Conservation (phyloP, 1,140 invertebrate genomes). For the Drosophila ercepeae region DNA sequence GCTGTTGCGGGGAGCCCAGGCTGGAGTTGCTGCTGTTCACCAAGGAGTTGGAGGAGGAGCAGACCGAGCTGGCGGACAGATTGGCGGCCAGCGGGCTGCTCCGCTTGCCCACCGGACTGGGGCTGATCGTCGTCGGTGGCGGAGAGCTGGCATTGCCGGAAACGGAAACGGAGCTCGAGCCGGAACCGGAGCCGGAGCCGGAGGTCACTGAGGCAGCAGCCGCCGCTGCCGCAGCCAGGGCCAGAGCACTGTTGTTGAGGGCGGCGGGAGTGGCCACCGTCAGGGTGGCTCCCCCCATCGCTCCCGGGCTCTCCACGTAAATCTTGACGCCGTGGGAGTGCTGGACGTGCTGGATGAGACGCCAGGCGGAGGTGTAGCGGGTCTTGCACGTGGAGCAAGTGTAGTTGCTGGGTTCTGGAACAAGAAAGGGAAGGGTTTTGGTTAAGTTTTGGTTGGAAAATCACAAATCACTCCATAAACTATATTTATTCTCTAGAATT, state of each 20-base stretch:
- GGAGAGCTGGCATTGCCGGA: conserved; percentile 26
- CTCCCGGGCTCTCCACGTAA: conserved; percentile 88
- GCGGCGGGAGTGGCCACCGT: conserved; percentile 71
- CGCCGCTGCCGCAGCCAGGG: conserved; percentile 48
- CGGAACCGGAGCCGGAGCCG: neutral
- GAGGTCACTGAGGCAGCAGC: conserved; percentile 43
- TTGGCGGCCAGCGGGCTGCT: conserved; percentile 26
- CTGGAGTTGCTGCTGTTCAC: conserved; percentile 28
- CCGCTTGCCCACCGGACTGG: conserved; percentile 30
- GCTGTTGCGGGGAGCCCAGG: conserved; percentile 68
- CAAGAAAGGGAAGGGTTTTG: neutral
- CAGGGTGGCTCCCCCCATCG: conserved; percentile 37
- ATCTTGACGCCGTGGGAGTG: conserved; percentile 96
- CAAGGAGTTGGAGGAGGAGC: conserved; percentile 26
- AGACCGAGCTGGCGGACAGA: conserved; percentile 27
- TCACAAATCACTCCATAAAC: no score
- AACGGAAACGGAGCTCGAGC: conserved; percentile 17
- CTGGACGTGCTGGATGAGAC: conserved; percentile 96
- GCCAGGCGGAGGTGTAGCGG: conserved; percentile 95
- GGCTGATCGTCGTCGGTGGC: conserved; percentile 61
- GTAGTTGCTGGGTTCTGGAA: conserved; percentile 96
- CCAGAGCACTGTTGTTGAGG: conserved; percentile 50
- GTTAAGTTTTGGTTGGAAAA: neutral
- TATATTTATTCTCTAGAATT: no score
- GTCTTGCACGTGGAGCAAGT: conserved; percentile 97